Evolutionary conservation across 1,140 invertebrate species (phyloP).

Genomic region (Manduca sexta): DNA sequence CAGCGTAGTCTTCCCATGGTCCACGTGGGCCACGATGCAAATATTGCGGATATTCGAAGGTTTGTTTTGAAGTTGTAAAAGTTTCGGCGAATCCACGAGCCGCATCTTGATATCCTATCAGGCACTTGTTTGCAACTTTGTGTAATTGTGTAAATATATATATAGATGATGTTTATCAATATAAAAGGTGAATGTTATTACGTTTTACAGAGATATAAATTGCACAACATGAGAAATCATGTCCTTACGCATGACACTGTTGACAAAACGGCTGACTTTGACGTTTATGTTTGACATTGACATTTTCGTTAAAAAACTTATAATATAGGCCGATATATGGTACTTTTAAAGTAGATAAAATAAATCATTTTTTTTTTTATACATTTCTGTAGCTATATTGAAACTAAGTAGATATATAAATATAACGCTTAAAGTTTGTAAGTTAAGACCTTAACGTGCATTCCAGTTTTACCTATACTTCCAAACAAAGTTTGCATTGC

Average conservation of each 20-base stretch:
- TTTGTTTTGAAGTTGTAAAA: conserved; percentile 80
- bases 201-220: conserved; percentile 39
- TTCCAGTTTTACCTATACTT: no score
- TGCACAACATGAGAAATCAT: conserved; percentile 53
- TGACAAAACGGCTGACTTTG: conserved; percentile 18
- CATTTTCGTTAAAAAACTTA: conserved; percentile 5
- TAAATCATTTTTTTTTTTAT: no score
- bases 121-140: neutral
- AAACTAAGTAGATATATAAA: no score
- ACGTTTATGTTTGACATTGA: conserved; percentile 12
- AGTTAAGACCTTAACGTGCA: no score
- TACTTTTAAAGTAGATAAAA: no score
- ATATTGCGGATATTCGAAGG: conserved; percentile 91
- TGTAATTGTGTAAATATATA: conserved; percentile 1
- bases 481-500: no score
- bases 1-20: conserved; percentile 99
- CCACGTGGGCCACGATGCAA: conserved; percentile 99
- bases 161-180: neutral
- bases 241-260: conserved; percentile 15
- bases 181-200: conserved; percentile 7
- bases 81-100: conserved; percentile 73
- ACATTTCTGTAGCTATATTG: no score
- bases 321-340: no score
- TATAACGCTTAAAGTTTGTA: no score
- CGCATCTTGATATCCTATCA: conserved; percentile 65